Percentiles rank a stretch among this genome's conserved stretches.
Conservation (phyloP, 2,888 invertebrate genomes). For the Polymixis lichenea region DNA sequence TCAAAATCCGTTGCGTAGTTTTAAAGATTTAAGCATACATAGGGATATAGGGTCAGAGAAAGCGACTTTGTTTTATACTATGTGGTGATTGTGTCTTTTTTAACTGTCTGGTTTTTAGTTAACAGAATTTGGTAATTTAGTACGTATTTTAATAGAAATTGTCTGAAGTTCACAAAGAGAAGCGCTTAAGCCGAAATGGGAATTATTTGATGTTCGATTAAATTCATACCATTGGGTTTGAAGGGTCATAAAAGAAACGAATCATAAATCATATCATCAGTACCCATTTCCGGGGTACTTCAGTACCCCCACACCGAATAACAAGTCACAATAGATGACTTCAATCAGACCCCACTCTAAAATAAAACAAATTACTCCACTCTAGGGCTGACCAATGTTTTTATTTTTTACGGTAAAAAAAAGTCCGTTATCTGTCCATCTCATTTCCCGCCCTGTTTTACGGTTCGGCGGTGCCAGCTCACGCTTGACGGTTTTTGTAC, state of each 20-base stretch:
- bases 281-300: conserved; percentile 7
- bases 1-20: too few relatives aligned
- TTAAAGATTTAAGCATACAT: too few relatives aligned
- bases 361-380: conserved; percentile 49
- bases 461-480: conserved; percentile 59
- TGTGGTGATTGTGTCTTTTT: too few relatives aligned
- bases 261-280: conserved; percentile 19
- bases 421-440: conserved; percentile 63
- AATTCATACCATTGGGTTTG: neutral
- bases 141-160: too few relatives aligned
- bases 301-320: conserved; percentile 27
- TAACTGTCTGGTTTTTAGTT: too few relatives aligned
- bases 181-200: neutral
- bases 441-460: conserved; percentile 64
- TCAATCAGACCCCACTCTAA: conserved; percentile 23
- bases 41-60: too few relatives aligned
- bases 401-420: conserved; percentile 45
- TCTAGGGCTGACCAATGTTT: conserved; percentile 42
- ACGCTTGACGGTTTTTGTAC: conserved; percentile 62
- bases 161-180: too few relatives aligned
- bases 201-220: neutral
- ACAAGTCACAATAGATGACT: conserved; percentile 34
- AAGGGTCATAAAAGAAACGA: neutral
- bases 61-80: too few relatives aligned
- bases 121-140: too few relatives aligned